A percentile compares a stretch with the other conserved stretches of the same genome.
Evolutionary conservation across 1,140 invertebrate species (phyloP).

Genomic region (Alviniconcha marisindica): DNA sequence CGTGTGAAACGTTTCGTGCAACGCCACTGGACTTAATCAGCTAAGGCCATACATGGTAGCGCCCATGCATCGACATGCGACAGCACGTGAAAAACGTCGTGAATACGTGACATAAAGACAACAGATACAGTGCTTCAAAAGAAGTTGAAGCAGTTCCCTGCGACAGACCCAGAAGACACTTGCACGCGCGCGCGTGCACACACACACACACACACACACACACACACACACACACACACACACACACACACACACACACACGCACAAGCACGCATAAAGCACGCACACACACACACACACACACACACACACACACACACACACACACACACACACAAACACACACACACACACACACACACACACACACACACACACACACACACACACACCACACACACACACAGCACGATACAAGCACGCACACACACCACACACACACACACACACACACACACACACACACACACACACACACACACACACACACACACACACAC

Average conservation of each 20-base stretch:
- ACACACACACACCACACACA: neutral
- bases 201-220: neutral
- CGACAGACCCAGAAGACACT: too few relatives aligned
- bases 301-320: neutral
- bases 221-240: constrained; percentile 1
- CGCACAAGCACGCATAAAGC: neutral
- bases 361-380: constrained; percentile 4
- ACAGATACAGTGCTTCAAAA: neutral
- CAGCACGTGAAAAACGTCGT: too few relatives aligned
- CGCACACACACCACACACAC: constrained; percentile 1
- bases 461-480: neutral
- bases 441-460: constrained; percentile 12
- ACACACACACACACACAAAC: neutral
- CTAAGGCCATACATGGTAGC: too few relatives aligned
- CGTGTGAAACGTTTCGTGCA: too few relatives aligned
- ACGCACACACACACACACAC: neutral
- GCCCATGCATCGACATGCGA: too few relatives aligned
- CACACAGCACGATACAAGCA: neutral
- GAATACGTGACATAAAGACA: too few relatives aligned
- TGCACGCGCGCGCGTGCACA: neutral
- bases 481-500: neutral
- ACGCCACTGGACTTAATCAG: too few relatives aligned
- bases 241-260: neutral
- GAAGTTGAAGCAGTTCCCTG: too few relatives aligned
- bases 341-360: neutral